A percentile compares a stretch with the other conserved stretches of the same genome.
Evolutionary conservation across 2,888 invertebrate species (phyloP).

Genomic region (Tipula confusa): DNA sequence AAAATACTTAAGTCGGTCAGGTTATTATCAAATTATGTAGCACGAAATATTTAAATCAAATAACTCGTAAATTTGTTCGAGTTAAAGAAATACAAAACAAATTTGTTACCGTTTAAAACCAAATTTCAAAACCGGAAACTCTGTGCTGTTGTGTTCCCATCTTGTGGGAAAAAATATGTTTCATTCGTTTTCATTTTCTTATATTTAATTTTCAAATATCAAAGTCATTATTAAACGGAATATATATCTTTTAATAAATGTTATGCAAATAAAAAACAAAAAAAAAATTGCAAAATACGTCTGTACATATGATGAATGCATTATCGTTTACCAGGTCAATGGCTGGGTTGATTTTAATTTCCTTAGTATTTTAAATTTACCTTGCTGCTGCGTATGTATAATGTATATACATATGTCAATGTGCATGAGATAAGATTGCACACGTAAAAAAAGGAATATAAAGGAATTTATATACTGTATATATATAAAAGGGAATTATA

Average conservation of each 20-base stretch:
- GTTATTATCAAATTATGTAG: neutral
- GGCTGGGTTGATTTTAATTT: neutral
- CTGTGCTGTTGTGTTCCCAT: neutral
- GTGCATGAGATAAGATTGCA: neutral
- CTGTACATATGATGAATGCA: neutral
- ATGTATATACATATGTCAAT: neutral
- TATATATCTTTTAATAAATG: neutral
- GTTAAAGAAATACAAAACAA: neutral
- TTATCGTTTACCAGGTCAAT: neutral
- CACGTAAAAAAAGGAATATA: neutral
- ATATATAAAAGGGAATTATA: neutral
- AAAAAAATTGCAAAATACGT: neutral
- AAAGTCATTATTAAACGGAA: conserved; percentile 16
- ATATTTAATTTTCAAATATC: conserved; percentile 12
- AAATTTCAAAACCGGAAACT: neutral
- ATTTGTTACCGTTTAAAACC: neutral
- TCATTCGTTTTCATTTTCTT: neutral
- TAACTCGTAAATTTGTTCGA: neutral
- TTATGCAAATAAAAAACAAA: no score
- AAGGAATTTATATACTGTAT: neutral
- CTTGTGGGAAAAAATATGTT: neutral
- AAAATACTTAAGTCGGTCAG: neutral
- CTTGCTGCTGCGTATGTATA: no score
- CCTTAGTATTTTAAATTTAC: neutral
- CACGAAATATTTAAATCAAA: neutral